Evolutionary conservation across 2,797 vertebrate genomes (phyloP), one percentile per base, ranked within the genome.

Genomic region (Morus bassanus): DNA sequence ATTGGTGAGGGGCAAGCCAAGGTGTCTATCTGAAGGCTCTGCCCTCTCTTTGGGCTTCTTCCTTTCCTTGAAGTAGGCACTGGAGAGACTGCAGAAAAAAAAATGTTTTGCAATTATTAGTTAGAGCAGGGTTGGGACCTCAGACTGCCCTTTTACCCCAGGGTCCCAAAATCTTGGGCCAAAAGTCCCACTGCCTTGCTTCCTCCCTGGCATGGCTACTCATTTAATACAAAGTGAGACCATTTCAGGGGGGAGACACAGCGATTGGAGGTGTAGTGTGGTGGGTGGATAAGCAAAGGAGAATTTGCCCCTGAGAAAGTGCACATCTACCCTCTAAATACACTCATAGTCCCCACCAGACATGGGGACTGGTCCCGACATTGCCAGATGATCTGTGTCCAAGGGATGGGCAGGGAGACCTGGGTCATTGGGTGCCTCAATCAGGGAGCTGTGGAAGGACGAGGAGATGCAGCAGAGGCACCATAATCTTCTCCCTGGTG

Each of bases 321-420:
- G 27, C 24, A 69, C 22, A 4, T 74, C 45, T 41, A 13, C 46
- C 6, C 13, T 35, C 9, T 60, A 69, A 69, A 74, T 43, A 54
- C 31, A 59, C 18, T 15, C 28, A 18, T 2, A 43, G 48, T 24
- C 51, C 14, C 17, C 21, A 53, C 7, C 21, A 77, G 21, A 63
- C 43, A 18, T 0, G 3, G 31, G 30, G 19, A 33, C 25, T n/a
- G 22, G 10, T n/a, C 33, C 9, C 2, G 0, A 14, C 12, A 31
- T 21, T 6, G 1, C 31, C 2, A 0, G 23, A 41, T 59, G 35
- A 53, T 21, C 68, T 67, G 18, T 33, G 13, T 30, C 56, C 73
- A 39, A 48, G 25, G 61, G 33, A 50, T 46, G 33, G 39, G 13
- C 48, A 54, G 35, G 48, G 39, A 43, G 21, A 37, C 18, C 19